Conservation (phyloP, 2,797 vertebrate genomes). For the Mionectes olivaceus region DNA sequence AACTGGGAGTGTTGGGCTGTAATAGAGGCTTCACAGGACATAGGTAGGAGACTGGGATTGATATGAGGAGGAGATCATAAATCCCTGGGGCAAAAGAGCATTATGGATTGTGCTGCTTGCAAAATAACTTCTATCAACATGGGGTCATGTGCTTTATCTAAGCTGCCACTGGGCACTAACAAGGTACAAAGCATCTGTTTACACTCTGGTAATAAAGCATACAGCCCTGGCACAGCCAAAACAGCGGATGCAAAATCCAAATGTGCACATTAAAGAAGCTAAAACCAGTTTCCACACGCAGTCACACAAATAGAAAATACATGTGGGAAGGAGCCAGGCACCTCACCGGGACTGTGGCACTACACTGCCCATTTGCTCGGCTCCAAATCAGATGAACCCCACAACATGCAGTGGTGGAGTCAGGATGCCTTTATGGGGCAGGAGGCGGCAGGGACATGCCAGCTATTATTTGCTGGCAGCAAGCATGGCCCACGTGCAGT, state of each 20-base stretch:
- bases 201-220: neutral
- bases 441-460: neutral
- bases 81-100: neutral
- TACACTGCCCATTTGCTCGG: conserved; percentile 5
- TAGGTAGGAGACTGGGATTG: rapidly evolving
- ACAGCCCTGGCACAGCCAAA: neutral
- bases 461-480: neutral
- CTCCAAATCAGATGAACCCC: conserved; percentile 60
- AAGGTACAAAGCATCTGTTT: neutral
- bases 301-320: neutral
- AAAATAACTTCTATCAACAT: neutral
- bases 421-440: neutral
- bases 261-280: neutral
- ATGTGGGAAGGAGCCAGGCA: neutral
- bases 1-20: neutral
- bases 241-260: rapidly evolving
- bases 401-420: conserved; percentile 57
- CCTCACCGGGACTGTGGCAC: conserved; percentile 41
- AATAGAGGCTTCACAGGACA: neutral
- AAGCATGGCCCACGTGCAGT: neutral
- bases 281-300: neutral
- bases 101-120: neutral
- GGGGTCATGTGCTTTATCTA: neutral
- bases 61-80: neutral
- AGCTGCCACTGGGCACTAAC: neutral